Conservation (phyloP, 2,113 vertebrate genomes). For the Microcebus ravelobensis region DNA sequence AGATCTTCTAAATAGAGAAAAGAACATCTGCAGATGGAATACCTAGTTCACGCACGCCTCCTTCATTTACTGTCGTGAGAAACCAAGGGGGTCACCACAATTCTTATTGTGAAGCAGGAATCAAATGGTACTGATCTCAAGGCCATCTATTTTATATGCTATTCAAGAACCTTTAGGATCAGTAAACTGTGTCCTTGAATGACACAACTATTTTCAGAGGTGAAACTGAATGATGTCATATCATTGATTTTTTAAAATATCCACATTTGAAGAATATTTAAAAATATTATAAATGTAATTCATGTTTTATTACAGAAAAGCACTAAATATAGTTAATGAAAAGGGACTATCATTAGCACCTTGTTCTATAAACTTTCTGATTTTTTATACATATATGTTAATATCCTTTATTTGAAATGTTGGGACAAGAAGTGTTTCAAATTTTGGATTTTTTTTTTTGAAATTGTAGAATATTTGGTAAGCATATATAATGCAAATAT, state of each 20-base stretch:
- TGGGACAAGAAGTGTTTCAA: not conserved
- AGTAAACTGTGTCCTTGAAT: not conserved
- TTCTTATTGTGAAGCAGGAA: not conserved
- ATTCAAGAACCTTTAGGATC: not conserved
- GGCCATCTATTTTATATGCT: not conserved
- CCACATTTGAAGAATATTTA: not conserved
- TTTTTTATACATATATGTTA: not conserved
- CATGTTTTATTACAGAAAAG: slow-evolving; percentile 1
- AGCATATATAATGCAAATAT: too few species aligned
- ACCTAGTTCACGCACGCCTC: not conserved
- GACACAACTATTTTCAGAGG: slow-evolving; percentile 26
- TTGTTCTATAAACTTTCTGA: not conserved
- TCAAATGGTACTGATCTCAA: not conserved
- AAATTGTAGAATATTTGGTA: not conserved
- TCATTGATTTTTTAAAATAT: slow-evolving; percentile 32
- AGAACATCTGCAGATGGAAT: not conserved
- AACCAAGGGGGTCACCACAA: not conserved
- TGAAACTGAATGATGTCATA: not conserved
- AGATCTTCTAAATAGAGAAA: not conserved
- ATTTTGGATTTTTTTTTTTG: not conserved
- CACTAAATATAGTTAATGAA: not conserved
- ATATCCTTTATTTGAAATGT: not conserved
- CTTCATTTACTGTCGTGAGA: not conserved
- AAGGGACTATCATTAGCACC: not conserved
- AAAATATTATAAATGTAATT: not conserved